Evolutionary conservation across 2,113 vertebrate species (phyloP).

Genomic region (Pluvianellus socialis): DNA sequence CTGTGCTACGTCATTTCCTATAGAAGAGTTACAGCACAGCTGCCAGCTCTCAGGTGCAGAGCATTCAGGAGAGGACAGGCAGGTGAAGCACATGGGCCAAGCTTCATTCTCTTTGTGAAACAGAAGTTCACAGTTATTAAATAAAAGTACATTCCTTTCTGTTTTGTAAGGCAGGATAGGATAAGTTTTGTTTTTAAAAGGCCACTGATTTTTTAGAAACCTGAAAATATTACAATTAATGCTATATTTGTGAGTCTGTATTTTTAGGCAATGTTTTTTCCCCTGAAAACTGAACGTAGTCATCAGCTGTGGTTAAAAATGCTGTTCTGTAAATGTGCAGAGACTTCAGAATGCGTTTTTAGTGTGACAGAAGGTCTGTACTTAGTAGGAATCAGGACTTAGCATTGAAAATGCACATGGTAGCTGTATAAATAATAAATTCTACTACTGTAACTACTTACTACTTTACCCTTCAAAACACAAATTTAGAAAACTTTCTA

Average conservation of each 20-base stretch:
- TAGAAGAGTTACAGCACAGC: background rate
- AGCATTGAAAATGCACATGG: slow-evolving; percentile 5
- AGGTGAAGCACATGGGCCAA: background rate
- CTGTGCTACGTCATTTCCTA: background rate
- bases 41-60: background rate
- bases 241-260: background rate
- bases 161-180: background rate
- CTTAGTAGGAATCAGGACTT: slow-evolving; percentile 33
- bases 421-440: slow-evolving; percentile 63
- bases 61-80: background rate
- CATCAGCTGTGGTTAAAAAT: slow-evolving; percentile 47
- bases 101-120: background rate
- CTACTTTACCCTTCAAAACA: background rate
- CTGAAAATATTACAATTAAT: slow-evolving; percentile 25
- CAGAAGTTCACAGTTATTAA: background rate
- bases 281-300: background rate
- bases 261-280: background rate
- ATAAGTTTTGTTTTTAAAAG: background rate
- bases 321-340: slow-evolving; percentile 37
- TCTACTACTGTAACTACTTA: slow-evolving; percentile 32
- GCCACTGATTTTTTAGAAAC: background rate
- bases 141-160: background rate
- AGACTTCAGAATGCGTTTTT: slow-evolving; percentile 54
- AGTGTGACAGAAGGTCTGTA: slow-evolving; percentile 41
- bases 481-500: background rate